These are phyloP conservation scores for Brachymystax lenok DNA, from an alignment of 2,797 vertebrate species.

Conservation along the genomic window DNA sequence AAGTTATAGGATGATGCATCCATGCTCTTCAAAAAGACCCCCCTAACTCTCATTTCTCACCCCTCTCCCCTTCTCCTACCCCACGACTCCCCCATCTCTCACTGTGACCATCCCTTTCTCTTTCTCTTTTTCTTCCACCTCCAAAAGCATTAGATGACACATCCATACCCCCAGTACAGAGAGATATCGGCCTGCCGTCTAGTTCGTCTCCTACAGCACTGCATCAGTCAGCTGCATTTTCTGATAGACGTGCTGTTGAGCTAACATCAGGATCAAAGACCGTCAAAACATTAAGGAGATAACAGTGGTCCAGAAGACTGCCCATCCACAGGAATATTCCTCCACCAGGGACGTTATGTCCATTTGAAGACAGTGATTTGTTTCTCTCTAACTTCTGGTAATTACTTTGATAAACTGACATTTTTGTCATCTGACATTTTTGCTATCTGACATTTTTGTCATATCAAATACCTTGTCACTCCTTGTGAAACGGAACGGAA, in stretches of 20 bases:
- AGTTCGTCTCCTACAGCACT: background rate
- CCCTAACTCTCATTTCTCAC: conserved; percentile 48
- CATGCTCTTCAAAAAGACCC: conserved; percentile 79
- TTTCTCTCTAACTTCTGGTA: conserved; percentile 15
- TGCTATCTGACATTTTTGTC: conserved; percentile 18
- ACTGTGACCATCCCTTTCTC: conserved; percentile 53
- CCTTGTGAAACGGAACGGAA: conserved; percentile 16
- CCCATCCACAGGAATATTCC: background rate
- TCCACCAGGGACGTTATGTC: background rate
- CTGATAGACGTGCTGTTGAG: background rate
- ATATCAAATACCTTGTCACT: conserved; percentile 13
- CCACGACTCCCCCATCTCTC: conserved; percentile 28
- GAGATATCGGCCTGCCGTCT: conserved; percentile 9
- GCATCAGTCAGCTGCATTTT: background rate
- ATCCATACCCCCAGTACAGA: background rate
- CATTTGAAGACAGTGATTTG: conserved; percentile 7
- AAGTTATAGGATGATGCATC: conserved; percentile 91
- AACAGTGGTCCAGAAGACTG: background rate
- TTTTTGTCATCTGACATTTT: conserved; percentile 24
- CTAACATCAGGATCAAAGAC: background rate
- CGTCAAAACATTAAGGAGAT: background rate
- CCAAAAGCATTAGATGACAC: conserved; percentile 26
- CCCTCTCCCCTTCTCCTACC: conserved; percentile 43
- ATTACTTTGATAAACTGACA: conserved; percentile 24
- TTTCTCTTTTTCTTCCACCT: conserved; percentile 40